These are phyloP conservation scores for Paramormyrops kingsleyae DNA, from an alignment of 2,113 vertebrate species.

Conservation along the genomic window DNA sequence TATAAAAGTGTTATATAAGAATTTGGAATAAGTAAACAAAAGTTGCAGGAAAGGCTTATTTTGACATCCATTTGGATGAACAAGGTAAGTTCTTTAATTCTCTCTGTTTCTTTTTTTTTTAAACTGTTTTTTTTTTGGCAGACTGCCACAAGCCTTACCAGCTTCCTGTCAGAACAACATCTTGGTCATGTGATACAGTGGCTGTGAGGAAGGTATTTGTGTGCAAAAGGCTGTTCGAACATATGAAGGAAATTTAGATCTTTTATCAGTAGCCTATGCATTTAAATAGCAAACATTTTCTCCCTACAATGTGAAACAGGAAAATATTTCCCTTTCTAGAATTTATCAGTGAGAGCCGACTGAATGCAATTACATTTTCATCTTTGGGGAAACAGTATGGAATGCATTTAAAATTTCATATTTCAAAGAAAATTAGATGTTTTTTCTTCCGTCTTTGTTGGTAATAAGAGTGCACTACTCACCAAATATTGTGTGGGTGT, in stretches of 20 bases:
- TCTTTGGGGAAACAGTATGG: constrained; percentile 7
- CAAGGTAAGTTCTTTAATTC: not conserved
- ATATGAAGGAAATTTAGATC: not conserved
- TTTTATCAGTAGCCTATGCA: not conserved
- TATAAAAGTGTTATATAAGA: not conserved
- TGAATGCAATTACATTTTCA: constrained; percentile 9
- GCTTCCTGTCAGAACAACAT: not conserved
- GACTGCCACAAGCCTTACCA: not conserved
- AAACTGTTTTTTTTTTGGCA: not conserved
- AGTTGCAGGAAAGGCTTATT: not conserved
- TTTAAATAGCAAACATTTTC: not conserved
- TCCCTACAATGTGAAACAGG: not conserved
- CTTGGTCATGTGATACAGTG: not conserved
- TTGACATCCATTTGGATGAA: not conserved
- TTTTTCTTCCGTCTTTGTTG: not conserved
- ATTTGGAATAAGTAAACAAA: not conserved
- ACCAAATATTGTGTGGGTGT: not conserved
- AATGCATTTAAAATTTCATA: constrained; percentile 9
- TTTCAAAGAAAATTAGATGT: constrained; percentile 4
- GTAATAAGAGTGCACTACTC: not conserved
- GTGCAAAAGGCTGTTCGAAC: not conserved
- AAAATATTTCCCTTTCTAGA: not conserved
- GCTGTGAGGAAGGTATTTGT: not conserved
- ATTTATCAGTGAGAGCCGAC: constrained; percentile 7
- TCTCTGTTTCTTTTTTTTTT: not conserved